Percentiles rank a stretch among this genome's conserved stretches.
Conservation (phyloP, 2,888 invertebrate genomes). For the Allygus modestus region DNA sequence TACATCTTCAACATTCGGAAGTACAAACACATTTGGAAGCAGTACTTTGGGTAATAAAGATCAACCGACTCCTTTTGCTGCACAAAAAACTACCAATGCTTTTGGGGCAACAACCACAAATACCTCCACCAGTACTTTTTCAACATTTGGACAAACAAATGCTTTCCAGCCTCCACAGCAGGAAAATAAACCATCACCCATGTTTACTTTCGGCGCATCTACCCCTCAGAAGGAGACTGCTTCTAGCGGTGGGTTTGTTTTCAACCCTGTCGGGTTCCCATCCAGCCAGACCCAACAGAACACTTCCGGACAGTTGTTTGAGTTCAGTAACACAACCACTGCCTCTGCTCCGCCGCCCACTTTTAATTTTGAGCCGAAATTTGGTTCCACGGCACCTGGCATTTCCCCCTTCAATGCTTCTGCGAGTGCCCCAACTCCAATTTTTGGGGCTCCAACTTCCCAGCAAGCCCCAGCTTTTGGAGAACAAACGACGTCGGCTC, state of each 20-base stretch:
- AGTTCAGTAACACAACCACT: conserved; percentile 14
- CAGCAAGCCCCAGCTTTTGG: conserved; percentile 47
- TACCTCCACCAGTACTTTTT: conserved; percentile 10
- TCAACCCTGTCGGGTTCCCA: conserved; percentile 21
- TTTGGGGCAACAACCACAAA: conserved; percentile 43
- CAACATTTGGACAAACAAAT: conserved; percentile 53
- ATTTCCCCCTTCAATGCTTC: conserved; percentile 33
- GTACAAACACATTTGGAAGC: conserved; percentile 27
- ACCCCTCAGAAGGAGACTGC: conserved; percentile 34
- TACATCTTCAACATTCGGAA: conserved; percentile 38
- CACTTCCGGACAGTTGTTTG: neutral
- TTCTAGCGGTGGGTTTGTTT: conserved; percentile 56
- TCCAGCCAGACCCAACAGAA: conserved; percentile 15
- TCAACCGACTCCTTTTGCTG: conserved; percentile 5
- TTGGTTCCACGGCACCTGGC: conserved; percentile 1
- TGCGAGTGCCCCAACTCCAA: conserved; percentile 7
- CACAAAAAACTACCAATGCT: conserved; percentile 31
- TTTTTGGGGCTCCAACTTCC: conserved; percentile 47
- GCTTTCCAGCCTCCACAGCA: conserved; percentile 39
- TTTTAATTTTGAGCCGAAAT: conserved; percentile 51
- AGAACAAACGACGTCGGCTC: conserved; percentile 7
- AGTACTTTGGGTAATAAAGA: conserved; percentile 42
- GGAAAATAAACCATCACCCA: conserved; percentile 46
- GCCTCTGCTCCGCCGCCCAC: conserved; percentile 3
- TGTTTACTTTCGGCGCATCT: conserved; percentile 58